phyloP scores from a whole-genome alignment of 2,797 vertebrate genomes.

The Podarcis siculus region DNA sequence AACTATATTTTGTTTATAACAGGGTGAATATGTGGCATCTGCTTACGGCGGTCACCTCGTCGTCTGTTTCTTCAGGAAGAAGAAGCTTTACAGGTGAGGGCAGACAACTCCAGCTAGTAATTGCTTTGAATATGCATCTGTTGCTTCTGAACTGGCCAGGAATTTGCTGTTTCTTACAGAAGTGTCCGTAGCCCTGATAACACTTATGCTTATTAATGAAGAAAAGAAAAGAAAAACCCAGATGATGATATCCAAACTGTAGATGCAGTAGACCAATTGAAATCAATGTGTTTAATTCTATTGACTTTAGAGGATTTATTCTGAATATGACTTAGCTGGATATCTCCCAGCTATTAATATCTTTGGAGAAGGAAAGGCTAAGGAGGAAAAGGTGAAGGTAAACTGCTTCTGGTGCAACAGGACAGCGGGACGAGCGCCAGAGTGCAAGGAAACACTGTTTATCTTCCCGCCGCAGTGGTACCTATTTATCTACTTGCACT shows the following conservation, averaged over 20 bases:
- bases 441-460: too few species aligned
- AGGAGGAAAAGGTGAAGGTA: too few species aligned
- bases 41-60: conserved; percentile 79
- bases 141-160: background rate
- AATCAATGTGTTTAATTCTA: too few species aligned
- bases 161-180: rapidly evolving
- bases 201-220: background rate
- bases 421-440: too few species aligned
- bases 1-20: conserved; percentile 34
- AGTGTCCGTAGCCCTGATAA: background rate
- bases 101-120: rapidly evolving
- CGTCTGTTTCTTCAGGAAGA: conserved; percentile 90
- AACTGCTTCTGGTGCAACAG: background rate
- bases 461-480: too few species aligned
- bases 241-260: too few species aligned
- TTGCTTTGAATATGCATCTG: background rate
- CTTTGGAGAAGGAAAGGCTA: too few species aligned
- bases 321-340: too few species aligned
- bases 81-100: conserved; percentile 84
- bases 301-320: too few species aligned
- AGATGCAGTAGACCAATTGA: too few species aligned
- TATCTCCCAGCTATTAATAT: too few species aligned
- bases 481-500: too few species aligned
- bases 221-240: background rate
- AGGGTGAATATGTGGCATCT: conserved; percentile 88